A percentile compares a stretch with the other conserved stretches of the same genome.
These are phyloP conservation scores for Cebus imitator DNA, from an alignment of 2,113 vertebrate genomes.

Conservation along the genomic window DNA sequence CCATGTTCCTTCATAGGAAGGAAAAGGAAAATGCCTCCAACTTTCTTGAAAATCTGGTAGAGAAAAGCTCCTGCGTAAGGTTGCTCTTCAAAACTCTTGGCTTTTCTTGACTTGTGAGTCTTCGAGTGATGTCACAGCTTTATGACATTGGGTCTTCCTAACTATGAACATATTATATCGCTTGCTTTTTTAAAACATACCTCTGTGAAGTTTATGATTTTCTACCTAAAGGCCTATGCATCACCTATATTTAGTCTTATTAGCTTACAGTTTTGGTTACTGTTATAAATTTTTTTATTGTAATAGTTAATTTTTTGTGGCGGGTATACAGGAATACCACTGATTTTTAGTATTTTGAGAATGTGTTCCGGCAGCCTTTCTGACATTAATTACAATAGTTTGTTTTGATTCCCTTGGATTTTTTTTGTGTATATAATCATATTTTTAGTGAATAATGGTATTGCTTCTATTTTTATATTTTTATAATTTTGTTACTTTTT, in stretches of 20 bases:
- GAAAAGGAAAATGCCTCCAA: background rate
- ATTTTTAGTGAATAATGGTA: background rate
- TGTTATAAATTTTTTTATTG: constrained; percentile 1
- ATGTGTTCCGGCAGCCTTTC: background rate
- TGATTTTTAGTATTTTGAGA: background rate
- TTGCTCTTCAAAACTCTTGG: background rate
- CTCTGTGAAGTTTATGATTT: background rate
- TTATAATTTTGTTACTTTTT: constrained; percentile 29
- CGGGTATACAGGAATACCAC: background rate
- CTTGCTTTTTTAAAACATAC: background rate
- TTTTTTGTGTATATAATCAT: background rate
- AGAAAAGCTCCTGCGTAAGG: rapidly evolving
- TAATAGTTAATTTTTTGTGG: background rate
- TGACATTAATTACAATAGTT: background rate
- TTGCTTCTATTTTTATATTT: constrained; percentile 19
- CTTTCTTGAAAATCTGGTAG: background rate
- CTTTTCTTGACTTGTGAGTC: constrained; percentile 6
- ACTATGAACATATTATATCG: background rate
- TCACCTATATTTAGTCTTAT: background rate
- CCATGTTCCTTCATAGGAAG: background rate
- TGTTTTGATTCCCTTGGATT: constrained; percentile 8
- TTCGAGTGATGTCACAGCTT: constrained; percentile 17
- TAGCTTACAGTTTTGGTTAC: constrained; percentile 7
- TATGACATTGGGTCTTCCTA: background rate
- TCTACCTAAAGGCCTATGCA: background rate